Evolutionary conservation across 2,888 invertebrate genomes (phyloP).

Genomic region (Tenthredo amoena): DNA sequence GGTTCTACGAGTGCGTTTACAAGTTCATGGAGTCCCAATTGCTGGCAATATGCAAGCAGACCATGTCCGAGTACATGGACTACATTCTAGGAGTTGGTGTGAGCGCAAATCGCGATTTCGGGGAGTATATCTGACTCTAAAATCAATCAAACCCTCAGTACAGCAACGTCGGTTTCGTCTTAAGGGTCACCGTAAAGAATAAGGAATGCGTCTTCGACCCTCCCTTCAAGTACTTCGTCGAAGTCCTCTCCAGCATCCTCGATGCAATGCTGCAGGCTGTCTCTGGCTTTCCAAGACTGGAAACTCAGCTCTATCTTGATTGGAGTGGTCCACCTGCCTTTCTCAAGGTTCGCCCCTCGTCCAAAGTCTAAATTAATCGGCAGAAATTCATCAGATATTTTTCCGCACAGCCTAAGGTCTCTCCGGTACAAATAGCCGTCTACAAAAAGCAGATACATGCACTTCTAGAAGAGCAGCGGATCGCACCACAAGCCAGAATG

Average conservation of each 20-base stretch:
- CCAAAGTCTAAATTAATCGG: slow-evolving; percentile 15
- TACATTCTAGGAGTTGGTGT: slow-evolving; percentile 89
- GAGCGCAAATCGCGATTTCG: slow-evolving; percentile 63
- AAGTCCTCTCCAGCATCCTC: slow-evolving; percentile 85
- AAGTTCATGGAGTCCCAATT: slow-evolving; percentile 94
- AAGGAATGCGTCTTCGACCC: slow-evolving; percentile 87
- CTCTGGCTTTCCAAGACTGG: slow-evolving; percentile 87
- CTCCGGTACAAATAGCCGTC: slow-evolving; percentile 83
- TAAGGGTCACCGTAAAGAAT: slow-evolving; percentile 82
- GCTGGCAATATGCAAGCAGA: slow-evolving; percentile 89
- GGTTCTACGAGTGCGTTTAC: slow-evolving; percentile 92
- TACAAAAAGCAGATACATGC: slow-evolving; percentile 84
- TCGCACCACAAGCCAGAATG: slow-evolving; percentile 86
- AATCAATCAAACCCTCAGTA: slow-evolving; percentile 66
- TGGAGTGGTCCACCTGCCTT: slow-evolving; percentile 68
- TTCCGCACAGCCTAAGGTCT: slow-evolving; percentile 85
- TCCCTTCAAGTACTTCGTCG: slow-evolving; percentile 86
- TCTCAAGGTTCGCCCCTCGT: slow-evolving; percentile 65
- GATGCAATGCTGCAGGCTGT: slow-evolving; percentile 88
- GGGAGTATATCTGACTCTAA: slow-evolving; percentile 13
- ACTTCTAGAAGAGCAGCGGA: slow-evolving; percentile 85
- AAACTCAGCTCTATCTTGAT: slow-evolving; percentile 88
- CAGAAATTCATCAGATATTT: slow-evolving; percentile 38
- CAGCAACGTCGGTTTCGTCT: slow-evolving; percentile 84
- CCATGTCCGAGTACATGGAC: slow-evolving; percentile 88